Conservation (phyloP, 2,888 invertebrate species). For the Rhynchonema sp. region DNA sequence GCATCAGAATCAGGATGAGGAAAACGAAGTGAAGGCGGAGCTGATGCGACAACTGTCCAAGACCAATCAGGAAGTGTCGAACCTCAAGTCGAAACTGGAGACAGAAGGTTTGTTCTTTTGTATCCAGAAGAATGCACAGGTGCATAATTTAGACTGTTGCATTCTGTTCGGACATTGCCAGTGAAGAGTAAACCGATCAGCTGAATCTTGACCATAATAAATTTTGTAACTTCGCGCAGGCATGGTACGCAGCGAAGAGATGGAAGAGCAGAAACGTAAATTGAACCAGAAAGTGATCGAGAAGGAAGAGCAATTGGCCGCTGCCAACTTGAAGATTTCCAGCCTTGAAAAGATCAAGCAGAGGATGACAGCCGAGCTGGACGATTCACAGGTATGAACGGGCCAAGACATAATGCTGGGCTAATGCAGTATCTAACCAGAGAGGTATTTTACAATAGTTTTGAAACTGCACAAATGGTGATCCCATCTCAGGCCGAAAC, state of each 20-base stretch:
- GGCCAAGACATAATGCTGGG: no score
- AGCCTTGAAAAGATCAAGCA: conserved; percentile 93
- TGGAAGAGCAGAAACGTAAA: conserved; percentile 1
- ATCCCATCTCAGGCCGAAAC: neutral
- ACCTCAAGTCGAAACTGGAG: conserved; percentile 8
- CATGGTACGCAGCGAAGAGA: neutral
- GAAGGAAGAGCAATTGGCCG: conserved; percentile 91
- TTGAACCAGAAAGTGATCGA: conserved; percentile 50
- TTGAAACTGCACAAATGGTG: no score
- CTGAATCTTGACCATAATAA: no score
- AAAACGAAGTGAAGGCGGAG: conserved; percentile 86
- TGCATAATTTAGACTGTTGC: no score
- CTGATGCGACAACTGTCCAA: conserved; percentile 96
- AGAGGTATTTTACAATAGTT: no score
- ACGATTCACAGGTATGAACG: conserved; percentile 59
- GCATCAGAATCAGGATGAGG: conserved; percentile 96
- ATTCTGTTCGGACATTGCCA: no score
- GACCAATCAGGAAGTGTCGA: conserved; percentile 60
- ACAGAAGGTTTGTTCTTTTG: no score
- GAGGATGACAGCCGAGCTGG: conserved; percentile 84
- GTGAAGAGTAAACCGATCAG: no score
- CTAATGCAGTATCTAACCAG: no score
- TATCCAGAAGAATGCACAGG: no score
- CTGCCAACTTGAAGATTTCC: conserved; percentile 61
- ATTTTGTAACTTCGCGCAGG: no score